A percentile compares a stretch with the other conserved stretches of the same genome.
Conservation (phyloP, 92 coral and sea anemone species). For the Actinostola sp. region DNA sequence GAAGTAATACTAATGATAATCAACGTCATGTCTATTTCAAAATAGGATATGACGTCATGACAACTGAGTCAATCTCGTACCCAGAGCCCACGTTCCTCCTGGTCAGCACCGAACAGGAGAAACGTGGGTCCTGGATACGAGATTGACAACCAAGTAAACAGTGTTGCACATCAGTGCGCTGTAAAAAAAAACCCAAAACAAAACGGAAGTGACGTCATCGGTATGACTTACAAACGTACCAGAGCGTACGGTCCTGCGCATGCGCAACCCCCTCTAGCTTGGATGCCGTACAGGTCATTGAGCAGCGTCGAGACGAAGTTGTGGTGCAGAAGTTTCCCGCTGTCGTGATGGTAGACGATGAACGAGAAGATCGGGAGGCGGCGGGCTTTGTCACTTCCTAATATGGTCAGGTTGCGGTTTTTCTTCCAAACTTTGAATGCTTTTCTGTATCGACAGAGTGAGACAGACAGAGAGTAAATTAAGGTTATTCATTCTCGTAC, state of each 20-base stretch:
- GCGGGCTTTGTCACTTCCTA: slow-evolving; percentile 65
- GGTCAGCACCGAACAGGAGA: too few relatives aligned
- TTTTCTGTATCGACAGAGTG: slow-evolving; percentile 30
- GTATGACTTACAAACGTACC: slow-evolving; percentile 54
- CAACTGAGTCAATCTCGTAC: too few relatives aligned
- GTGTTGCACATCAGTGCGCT: not conserved
- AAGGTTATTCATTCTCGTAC: too few relatives aligned
- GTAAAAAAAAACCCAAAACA: not conserved
- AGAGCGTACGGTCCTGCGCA: slow-evolving; percentile 88
- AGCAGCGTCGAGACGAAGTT: slow-evolving; percentile 80
- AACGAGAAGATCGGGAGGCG: slow-evolving; percentile 83
- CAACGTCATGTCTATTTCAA: too few relatives aligned
- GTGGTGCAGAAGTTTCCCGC: slow-evolving; percentile 81
- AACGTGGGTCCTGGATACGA: not conserved
- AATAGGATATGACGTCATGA: too few relatives aligned
- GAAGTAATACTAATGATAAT: too few relatives aligned
- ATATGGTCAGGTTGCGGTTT: slow-evolving; percentile 61
- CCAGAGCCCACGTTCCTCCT: too few relatives aligned
- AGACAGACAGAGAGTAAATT: too few relatives aligned
- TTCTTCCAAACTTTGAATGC: slow-evolving; percentile 61
- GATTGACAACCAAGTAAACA: too few relatives aligned
- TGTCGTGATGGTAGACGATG: slow-evolving; percentile 69
- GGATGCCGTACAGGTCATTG: slow-evolving; percentile 84
- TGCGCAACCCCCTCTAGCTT: slow-evolving; percentile 88
- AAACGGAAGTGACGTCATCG: too few relatives aligned